Evolutionary conservation across 2,797 vertebrate genomes (phyloP).

Genomic region (Rousettus madagascariensis): DNA sequence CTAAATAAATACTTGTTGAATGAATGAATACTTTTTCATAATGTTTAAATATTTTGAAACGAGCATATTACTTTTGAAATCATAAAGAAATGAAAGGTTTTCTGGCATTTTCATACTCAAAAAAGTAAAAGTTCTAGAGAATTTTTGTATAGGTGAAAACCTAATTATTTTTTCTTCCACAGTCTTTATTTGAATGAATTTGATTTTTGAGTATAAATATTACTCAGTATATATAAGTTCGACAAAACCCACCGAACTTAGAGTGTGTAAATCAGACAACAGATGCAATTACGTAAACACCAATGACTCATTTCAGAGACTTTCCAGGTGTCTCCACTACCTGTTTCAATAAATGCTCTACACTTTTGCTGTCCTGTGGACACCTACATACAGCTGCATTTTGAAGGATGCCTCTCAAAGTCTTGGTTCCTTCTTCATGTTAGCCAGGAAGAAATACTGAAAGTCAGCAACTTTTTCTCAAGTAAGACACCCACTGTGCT

Average conservation of each 20-base stretch:
- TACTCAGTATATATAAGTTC: slow-evolving; percentile 7
- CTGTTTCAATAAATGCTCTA: not conserved
- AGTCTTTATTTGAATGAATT: slow-evolving; percentile 18
- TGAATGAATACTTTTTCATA: slow-evolving; percentile 30
- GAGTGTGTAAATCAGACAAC: not conserved
- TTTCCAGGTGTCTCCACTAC: not conserved
- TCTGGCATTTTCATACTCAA: not conserved
- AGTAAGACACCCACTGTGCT: not conserved
- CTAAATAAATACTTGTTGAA: not conserved
- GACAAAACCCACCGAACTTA: slow-evolving; percentile 38
- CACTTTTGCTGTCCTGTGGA: not conserved
- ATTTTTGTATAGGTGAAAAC: slow-evolving; percentile 8
- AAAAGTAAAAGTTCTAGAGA: not conserved
- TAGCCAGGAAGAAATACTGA: not conserved
- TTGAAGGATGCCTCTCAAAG: not conserved
- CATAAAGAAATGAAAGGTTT: slow-evolving; percentile 30
- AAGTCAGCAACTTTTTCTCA: not conserved
- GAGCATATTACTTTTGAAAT: not conserved
- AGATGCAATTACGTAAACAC: not conserved
- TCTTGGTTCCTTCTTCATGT: not conserved
- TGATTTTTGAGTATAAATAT: slow-evolving; percentile 36
- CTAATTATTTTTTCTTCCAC: slow-evolving; percentile 7
- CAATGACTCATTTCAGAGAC: not conserved
- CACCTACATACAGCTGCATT: not conserved
- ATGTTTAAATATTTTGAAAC: not conserved